phyloP scores from a whole-genome alignment of 2,888 invertebrate species.

The Chalcosyrphus nemorum region DNA sequence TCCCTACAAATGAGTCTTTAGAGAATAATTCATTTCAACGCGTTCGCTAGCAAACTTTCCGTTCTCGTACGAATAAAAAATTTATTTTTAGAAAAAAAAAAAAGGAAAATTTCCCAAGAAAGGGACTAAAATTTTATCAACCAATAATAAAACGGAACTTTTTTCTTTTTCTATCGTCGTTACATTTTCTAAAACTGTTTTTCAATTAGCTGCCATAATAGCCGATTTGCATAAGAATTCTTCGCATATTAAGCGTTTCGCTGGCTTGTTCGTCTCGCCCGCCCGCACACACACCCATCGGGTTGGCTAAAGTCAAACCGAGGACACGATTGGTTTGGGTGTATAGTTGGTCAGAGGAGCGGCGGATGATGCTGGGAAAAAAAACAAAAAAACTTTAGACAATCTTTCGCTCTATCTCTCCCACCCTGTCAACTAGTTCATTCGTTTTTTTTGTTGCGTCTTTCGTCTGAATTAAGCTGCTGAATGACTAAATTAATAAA shows the following conservation, averaged over 20 bases:
- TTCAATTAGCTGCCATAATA: conserved; percentile 73
- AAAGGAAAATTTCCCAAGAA: neutral
- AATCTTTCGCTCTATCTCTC: conserved; percentile 18
- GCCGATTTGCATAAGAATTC: conserved; percentile 73
- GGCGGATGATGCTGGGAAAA: conserved; percentile 29
- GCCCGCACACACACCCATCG: neutral
- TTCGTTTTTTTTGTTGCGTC: neutral
- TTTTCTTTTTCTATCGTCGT: conserved; percentile 11
- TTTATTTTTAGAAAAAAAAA: conserved; percentile 35
- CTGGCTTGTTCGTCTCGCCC: conserved; percentile 36
- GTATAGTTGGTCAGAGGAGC: conserved; percentile 45
- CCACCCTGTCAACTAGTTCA: conserved; percentile 22
- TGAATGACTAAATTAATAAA: conserved; percentile 73
- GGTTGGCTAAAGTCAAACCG: conserved; percentile 44
- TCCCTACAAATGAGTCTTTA: conserved; percentile 40
- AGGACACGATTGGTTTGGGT: conserved; percentile 30
- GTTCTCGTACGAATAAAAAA: too few species aligned
- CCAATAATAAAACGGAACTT: neutral
- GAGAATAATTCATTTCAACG: conserved; percentile 52
- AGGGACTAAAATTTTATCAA: too few species aligned
- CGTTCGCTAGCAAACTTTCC: conserved; percentile 21
- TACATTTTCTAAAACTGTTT: conserved; percentile 71
- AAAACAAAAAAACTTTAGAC: conserved; percentile 14
- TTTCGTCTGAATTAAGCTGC: conserved; percentile 67
- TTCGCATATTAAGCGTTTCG: conserved; percentile 67